Percentiles rank a stretch among this genome's conserved stretches.
Evolutionary conservation across 1,140 invertebrate species (phyloP).

Genomic region (Brachionus sp.): DNA sequence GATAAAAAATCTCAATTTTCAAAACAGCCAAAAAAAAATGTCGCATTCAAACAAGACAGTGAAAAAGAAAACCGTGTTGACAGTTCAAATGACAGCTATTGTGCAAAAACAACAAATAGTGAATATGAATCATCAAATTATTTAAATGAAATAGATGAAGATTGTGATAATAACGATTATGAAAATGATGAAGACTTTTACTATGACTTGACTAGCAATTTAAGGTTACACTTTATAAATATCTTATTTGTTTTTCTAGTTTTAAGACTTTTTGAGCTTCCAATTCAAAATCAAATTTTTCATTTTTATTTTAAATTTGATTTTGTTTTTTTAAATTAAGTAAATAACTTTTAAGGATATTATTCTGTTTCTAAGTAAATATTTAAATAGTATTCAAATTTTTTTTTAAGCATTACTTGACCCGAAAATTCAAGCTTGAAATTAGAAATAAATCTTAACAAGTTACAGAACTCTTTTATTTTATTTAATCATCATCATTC

Average conservation of each 20-base stretch:
- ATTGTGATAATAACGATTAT: not conserved
- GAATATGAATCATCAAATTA: not conserved
- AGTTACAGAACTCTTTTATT: no score
- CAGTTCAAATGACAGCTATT: not conserved
- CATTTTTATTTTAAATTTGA: no score
- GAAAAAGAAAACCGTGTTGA: not conserved
- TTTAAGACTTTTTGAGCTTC: not conserved
- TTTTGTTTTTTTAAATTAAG: no score
- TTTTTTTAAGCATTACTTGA: no score
- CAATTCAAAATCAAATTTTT: not conserved
- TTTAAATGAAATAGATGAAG: not conserved
- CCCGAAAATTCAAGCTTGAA: no score
- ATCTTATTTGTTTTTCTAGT: not conserved
- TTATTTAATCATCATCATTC: no score
- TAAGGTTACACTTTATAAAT: not conserved
- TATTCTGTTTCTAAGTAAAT: no score
- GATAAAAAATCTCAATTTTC: not conserved
- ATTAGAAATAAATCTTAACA: no score
- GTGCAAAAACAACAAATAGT: not conserved
- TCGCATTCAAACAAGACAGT: not conserved
- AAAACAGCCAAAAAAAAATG: not conserved
- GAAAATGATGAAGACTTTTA: not conserved
- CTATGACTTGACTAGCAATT: slow-evolving; percentile 20
- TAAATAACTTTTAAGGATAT: no score
- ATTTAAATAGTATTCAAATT: no score